These are phyloP conservation scores for Drosophila gaucha DNA, from an alignment of 2,888 invertebrate genomes.

Conservation along the genomic window DNA sequence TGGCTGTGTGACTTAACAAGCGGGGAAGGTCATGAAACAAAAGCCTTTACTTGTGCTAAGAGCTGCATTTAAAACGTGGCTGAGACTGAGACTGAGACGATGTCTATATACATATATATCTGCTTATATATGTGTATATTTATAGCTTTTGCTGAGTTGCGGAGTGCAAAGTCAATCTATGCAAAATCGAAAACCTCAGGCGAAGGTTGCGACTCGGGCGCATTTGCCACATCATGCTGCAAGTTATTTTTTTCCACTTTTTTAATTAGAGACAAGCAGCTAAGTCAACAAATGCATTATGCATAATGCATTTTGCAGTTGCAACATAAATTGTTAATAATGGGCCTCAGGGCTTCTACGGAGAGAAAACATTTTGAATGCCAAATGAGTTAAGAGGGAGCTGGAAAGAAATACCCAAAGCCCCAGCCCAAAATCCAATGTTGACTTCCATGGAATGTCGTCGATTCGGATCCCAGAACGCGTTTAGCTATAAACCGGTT, in stretches of 20 bases:
- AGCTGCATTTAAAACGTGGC: slow-evolving; percentile 32
- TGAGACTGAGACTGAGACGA: neutral
- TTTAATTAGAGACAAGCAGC: slow-evolving; percentile 27
- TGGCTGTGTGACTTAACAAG: slow-evolving; percentile 24
- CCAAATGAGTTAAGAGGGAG: slow-evolving; percentile 55
- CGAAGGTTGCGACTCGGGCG: slow-evolving; percentile 47
- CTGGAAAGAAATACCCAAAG: slow-evolving; percentile 11
- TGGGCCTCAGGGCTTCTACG: slow-evolving; percentile 29
- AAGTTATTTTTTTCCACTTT: slow-evolving; percentile 15
- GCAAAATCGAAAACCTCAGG: slow-evolving; percentile 54
- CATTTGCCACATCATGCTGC: slow-evolving; percentile 32
- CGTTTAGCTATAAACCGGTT: slow-evolving; percentile 58
- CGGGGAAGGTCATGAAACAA: slow-evolving; percentile 55
- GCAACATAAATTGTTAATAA: slow-evolving; percentile 65
- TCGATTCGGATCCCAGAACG: slow-evolving; percentile 46
- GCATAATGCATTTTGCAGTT: slow-evolving; percentile 46
- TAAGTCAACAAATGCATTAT: slow-evolving; percentile 57
- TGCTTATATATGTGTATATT: neutral
- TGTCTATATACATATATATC: neutral
- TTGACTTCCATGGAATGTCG: slow-evolving; percentile 63
- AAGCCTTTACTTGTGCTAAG: slow-evolving; percentile 37
- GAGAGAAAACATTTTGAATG: slow-evolving; percentile 66
- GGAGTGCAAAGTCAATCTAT: slow-evolving; percentile 16
- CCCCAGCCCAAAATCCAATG: slow-evolving; percentile 19
- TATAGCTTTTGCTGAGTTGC: neutral